These are phyloP conservation scores for Ylistrum balloti DNA, from an alignment of 1,140 invertebrate genomes.

Conservation along the genomic window DNA sequence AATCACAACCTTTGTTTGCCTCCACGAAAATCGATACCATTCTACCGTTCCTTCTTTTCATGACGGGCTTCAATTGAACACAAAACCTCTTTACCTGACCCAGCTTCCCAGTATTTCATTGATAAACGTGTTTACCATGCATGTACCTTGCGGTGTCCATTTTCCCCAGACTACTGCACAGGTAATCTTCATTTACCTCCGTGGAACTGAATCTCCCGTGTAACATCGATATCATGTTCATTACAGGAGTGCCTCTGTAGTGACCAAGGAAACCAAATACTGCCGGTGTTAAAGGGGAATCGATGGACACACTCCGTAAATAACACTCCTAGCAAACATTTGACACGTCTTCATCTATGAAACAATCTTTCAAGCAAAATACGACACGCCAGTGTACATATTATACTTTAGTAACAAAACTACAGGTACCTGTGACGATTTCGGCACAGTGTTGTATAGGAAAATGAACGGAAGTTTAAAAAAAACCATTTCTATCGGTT, in stretches of 20 bases:
- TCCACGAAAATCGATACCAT: background rate
- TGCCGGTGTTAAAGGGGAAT: background rate
- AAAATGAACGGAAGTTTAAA: too few species aligned
- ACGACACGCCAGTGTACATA: background rate
- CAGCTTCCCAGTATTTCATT: slow-evolving; percentile 23
- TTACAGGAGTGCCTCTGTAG: slow-evolving; percentile 1
- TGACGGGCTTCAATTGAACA: slow-evolving; percentile 37
- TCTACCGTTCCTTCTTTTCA: slow-evolving; percentile 38
- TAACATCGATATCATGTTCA: background rate
- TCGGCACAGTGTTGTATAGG: too few species aligned
- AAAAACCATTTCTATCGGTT: too few species aligned
- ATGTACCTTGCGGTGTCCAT: background rate
- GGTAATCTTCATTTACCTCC: slow-evolving; percentile 7
- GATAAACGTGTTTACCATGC: slow-evolving; percentile 24
- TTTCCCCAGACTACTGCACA: slow-evolving; percentile 1
- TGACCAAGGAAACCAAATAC: slow-evolving; percentile 30
- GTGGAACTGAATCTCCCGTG: background rate
- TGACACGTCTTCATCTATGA: background rate
- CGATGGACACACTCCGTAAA: background rate
- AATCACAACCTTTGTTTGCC: slow-evolving; percentile 38
- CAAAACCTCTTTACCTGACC: slow-evolving; percentile 33
- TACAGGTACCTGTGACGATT: too few species aligned
- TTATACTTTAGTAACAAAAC: too few species aligned
- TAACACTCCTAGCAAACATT: background rate
- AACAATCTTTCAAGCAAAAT: background rate